Evolutionary conservation across 1,140 invertebrate genomes (phyloP).

Genomic region (Caerostris darwini): DNA sequence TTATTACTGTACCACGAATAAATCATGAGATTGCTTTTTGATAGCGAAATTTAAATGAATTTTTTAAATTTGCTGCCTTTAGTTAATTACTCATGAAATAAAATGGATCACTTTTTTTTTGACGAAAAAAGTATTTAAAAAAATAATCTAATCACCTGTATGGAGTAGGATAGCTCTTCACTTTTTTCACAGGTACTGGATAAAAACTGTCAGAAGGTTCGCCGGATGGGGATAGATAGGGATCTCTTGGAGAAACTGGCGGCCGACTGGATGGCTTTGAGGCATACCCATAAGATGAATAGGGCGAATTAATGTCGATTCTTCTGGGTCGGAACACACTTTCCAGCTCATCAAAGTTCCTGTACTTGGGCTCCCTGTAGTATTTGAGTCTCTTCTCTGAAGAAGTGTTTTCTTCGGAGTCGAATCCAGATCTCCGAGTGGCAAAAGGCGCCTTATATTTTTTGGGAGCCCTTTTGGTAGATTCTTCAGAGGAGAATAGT

Average conservation of each 20-base stretch:
- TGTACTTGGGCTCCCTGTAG: constrained; percentile 64
- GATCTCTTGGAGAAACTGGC: constrained; percentile 51
- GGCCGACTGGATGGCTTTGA: background rate
- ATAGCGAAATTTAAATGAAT: no score
- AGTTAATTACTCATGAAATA: no score
- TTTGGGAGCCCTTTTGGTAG: background rate
- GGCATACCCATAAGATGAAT: background rate
- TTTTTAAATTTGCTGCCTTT: no score
- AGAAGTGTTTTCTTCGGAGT: background rate
- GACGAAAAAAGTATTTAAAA: no score
- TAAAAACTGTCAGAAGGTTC: constrained; percentile 39
- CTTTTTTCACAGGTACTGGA: constrained; percentile 50
- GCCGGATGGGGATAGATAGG: constrained; percentile 36
- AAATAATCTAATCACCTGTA: background rate
- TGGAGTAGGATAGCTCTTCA: background rate
- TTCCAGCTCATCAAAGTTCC: constrained; percentile 69
- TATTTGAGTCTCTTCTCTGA: background rate
- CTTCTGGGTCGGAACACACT: constrained; percentile 55
- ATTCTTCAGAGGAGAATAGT: background rate
- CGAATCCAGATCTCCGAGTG: constrained; percentile 33
- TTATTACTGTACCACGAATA: no score
- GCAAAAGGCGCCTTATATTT: constrained; percentile 50
- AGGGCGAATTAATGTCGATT: background rate
- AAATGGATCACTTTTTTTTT: no score
- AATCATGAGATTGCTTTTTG: no score